Evolutionary conservation across 2,113 vertebrate genomes (phyloP).

Genomic region (human (Homo sapiens)): GRCh38 chr1:102083001-102083500

Average conservation of each 20-base stretch:
- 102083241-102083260: neutral
- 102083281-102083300: neutral
- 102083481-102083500: neutral
- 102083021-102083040: neutral
- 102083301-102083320: neutral
- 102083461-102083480: neutral
- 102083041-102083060: neutral
- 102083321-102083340: neutral
- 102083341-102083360: neutral
- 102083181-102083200: neutral
- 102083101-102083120: neutral
- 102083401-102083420: neutral
- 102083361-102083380: neutral
- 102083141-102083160: neutral
- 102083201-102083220: neutral
- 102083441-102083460: neutral
- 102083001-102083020: neutral
- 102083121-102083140: neutral
- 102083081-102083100: neutral
- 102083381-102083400: neutral
- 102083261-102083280: neutral
- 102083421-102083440: neutral
- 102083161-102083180: no score
- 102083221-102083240: neutral
- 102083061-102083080: neutral